Percentiles rank a stretch among this genome's conserved stretches.
Conservation (phyloP, 2,113 vertebrate genomes). For the Crypturellus undulatus region DNA sequence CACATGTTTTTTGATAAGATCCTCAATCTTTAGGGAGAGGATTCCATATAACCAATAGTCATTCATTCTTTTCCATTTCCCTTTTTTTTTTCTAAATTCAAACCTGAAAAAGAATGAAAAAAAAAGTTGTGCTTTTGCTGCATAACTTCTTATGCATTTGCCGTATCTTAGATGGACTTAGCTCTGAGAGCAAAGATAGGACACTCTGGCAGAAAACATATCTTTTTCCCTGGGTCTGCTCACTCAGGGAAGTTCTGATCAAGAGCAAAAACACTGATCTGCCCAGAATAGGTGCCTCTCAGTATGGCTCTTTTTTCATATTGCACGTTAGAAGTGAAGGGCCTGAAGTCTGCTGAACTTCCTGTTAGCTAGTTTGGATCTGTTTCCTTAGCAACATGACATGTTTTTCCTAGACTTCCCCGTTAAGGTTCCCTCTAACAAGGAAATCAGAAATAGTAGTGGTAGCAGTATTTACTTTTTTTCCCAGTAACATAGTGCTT, state of each 20-base stretch:
- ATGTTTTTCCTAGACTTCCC: not conserved
- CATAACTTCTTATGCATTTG: not conserved
- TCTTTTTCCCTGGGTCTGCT: not conserved
- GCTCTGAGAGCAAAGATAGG: not conserved
- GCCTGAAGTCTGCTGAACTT: not conserved
- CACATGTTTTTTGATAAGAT: not conserved
- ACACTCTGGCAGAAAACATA: not conserved
- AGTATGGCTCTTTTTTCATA: not conserved
- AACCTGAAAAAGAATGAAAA: not conserved
- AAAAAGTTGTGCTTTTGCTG: not conserved
- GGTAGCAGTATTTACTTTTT: not conserved
- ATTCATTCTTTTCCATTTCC: fast-evolving
- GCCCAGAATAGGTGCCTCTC: not conserved
- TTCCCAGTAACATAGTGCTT: not conserved
- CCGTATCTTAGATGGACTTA: not conserved
- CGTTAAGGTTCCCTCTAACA: not conserved
- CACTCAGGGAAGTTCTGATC: not conserved
- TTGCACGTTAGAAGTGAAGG: not conserved
- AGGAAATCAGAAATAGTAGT: not conserved
- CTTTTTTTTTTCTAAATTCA: fast-evolving
- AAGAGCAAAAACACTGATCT: not conserved
- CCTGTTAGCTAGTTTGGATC: not conserved
- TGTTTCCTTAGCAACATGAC: not conserved
- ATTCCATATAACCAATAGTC: not conserved
- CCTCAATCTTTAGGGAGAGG: not conserved